phyloP scores from a whole-genome alignment of 2,797 vertebrate genomes.

The Podarcis lilfordi region DNA sequence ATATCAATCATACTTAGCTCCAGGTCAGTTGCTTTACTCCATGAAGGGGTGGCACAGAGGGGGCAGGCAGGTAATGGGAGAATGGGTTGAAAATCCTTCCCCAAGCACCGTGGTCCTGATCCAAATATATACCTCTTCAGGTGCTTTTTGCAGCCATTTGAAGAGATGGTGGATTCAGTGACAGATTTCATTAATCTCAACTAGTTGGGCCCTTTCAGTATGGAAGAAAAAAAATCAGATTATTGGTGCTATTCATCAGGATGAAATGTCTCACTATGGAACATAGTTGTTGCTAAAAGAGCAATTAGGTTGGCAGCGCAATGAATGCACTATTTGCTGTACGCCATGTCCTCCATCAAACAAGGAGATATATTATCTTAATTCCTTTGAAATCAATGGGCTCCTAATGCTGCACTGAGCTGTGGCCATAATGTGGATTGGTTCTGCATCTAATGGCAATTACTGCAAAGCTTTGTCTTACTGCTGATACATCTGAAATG shows the following conservation, averaged over 20 bases:
- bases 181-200: not conserved
- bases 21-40: too few relatives aligned
- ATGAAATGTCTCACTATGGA: not conserved
- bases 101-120: not conserved
- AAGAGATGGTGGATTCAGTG: not conserved
- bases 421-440: not conserved
- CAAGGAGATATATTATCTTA: not conserved
- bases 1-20: too few relatives aligned
- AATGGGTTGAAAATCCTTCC: not conserved
- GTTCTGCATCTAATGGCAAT: not conserved
- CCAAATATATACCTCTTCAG: not conserved
- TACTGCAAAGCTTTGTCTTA: not conserved
- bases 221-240: too few relatives aligned
- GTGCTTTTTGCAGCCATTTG: not conserved
- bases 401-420: not conserved
- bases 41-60: too few relatives aligned
- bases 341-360: not conserved
- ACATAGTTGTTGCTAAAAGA: not conserved
- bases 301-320: not conserved
- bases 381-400: not conserved
- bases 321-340: not conserved
- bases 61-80: not conserved
- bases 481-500: not conserved
- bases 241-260: not conserved
- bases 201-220: too few relatives aligned